Evolutionary conservation across 2,888 invertebrate genomes (phyloP).

Genomic region (Argyresthia albistria): DNA sequence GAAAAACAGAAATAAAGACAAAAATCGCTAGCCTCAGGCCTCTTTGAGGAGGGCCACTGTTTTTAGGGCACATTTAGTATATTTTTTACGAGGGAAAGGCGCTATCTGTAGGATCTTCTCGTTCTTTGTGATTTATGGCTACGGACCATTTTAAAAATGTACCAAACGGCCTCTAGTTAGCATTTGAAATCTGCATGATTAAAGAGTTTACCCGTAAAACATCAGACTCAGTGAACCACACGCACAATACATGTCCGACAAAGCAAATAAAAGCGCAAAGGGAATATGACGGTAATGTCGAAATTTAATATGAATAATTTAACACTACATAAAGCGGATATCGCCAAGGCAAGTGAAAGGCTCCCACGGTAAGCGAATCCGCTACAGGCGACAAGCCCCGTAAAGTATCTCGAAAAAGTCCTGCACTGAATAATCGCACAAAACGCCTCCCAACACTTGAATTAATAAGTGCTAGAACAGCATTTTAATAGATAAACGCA

Average conservation of each 20-base stretch:
- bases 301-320: background rate
- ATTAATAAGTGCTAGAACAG: slow-evolving; percentile 3
- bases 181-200: slow-evolving; percentile 59
- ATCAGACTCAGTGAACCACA: background rate
- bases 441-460: background rate
- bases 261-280: background rate
- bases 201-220: background rate
- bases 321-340: slow-evolving; percentile 21
- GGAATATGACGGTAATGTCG: too few species aligned
- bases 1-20: slow-evolving; percentile 41
- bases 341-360: slow-evolving; percentile 21
- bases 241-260: slow-evolving; percentile 15
- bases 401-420: background rate
- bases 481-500: slow-evolving; percentile 1
- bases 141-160: slow-evolving; percentile 26
- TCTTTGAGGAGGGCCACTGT: slow-evolving; percentile 59
- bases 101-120: slow-evolving; percentile 48
- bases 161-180: slow-evolving; percentile 53
- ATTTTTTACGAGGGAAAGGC: slow-evolving; percentile 36
- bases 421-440: background rate
- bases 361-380: slow-evolving; percentile 28
- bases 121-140: slow-evolving; percentile 46
- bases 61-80: slow-evolving; percentile 40
- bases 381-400: slow-evolving; percentile 17
- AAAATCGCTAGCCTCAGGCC: slow-evolving; percentile 43